Percentiles rank a stretch among this genome's conserved stretches.
phyloP scores from a whole-genome alignment of 1,140 invertebrate genomes.

The Colletes gigas region DNA sequence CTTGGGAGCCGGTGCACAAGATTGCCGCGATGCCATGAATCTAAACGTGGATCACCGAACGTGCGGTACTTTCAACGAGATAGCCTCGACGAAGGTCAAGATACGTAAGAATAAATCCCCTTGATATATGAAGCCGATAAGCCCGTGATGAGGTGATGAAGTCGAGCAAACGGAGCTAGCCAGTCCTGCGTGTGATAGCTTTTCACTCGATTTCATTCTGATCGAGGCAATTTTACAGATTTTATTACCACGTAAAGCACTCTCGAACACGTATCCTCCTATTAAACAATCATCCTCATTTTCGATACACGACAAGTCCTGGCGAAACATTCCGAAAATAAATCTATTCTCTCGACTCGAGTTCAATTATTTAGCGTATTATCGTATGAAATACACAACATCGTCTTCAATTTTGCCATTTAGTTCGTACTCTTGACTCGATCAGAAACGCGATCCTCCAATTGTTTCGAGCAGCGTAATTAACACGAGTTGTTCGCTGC shows the following conservation, averaged over 20 bases:
- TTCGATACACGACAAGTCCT: too few species aligned
- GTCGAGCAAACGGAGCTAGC: slow-evolving; percentile 42
- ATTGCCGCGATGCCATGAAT: slow-evolving; percentile 42
- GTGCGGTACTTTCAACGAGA: slow-evolving; percentile 10
- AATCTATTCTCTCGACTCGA: too few species aligned
- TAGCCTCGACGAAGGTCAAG: slow-evolving; percentile 40
- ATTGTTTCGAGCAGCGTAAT: not conserved
- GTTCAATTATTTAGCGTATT: not conserved
- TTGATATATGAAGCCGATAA: slow-evolving; percentile 43
- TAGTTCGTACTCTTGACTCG: too few species aligned
- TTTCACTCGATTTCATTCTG: slow-evolving; percentile 66
- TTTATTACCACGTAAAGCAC: not conserved
- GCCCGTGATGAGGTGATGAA: slow-evolving; percentile 46
- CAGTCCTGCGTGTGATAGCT: slow-evolving; percentile 65
- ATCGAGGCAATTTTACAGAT: slow-evolving; percentile 51
- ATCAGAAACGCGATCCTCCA: too few species aligned
- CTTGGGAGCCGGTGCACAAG: not conserved
- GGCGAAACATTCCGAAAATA: too few species aligned
- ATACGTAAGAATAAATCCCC: slow-evolving; percentile 34
- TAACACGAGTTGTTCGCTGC: not conserved
- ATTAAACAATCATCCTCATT: not conserved
- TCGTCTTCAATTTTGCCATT: too few species aligned
- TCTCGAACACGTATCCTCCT: not conserved
- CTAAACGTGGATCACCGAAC: slow-evolving; percentile 6
- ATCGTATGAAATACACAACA: not conserved